Evolutionary conservation across 2,888 invertebrate species (phyloP).

Genomic region (Gasteruption jaculator): DNA sequence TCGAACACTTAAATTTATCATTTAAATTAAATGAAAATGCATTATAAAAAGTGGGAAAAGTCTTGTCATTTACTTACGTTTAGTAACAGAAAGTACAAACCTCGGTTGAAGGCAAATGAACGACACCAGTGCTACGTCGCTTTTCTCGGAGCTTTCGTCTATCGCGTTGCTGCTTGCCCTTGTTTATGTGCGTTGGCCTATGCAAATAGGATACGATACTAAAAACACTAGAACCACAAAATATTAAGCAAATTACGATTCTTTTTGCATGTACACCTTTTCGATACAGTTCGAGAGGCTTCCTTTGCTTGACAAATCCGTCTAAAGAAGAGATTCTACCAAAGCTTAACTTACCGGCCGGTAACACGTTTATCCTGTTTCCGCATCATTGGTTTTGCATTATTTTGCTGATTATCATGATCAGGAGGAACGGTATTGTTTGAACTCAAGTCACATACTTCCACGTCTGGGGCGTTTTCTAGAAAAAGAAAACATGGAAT

Average conservation of each 20-base stretch:
- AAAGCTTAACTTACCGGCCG: slow-evolving; percentile 35
- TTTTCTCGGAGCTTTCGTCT: slow-evolving; percentile 59
- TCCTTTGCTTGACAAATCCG: not conserved
- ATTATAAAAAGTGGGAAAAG: not conserved
- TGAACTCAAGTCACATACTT: slow-evolving; percentile 35
- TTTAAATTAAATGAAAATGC: not conserved
- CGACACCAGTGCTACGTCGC: slow-evolving; percentile 58
- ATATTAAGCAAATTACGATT: slow-evolving; percentile 18
- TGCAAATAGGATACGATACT: slow-evolving; percentile 40
- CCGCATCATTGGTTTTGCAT: slow-evolving; percentile 38
- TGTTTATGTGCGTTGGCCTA: slow-evolving; percentile 54
- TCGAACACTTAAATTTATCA: too few species aligned
- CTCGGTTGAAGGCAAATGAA: slow-evolving; percentile 59
- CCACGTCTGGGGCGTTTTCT: slow-evolving; percentile 35
- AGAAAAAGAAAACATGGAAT: slow-evolving; percentile 4
- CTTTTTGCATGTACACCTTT: not conserved
- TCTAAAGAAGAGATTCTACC: not conserved
- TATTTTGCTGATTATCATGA: slow-evolving; percentile 37
- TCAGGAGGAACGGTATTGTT: slow-evolving; percentile 34
- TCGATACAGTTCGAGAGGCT: not conserved
- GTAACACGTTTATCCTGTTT: slow-evolving; percentile 40
- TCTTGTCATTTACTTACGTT: slow-evolving; percentile 1
- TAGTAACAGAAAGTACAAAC: slow-evolving; percentile 37
- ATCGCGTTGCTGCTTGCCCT: slow-evolving; percentile 57
- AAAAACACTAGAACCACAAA: slow-evolving; percentile 34